Base-by-base conservation (phyloP, 2,113 vertebrate species). In the Panurus biarmicus region DNA sequence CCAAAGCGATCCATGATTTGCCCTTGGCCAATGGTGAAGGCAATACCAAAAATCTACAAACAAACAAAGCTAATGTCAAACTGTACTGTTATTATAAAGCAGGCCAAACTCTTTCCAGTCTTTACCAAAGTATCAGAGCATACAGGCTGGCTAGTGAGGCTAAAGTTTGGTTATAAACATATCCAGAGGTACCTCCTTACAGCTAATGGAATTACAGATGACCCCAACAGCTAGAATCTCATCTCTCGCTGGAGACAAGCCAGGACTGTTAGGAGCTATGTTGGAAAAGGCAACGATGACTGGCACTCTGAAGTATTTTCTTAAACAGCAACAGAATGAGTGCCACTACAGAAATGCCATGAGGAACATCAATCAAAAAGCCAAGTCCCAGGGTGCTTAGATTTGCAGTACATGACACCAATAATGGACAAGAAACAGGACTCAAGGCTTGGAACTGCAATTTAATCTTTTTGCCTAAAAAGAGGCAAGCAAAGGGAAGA, bases 21-120 rank as follows among this genome's bases (percentile, higher is more conserved):
- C 22, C 99, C 99, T 95, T 99, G 98, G 76, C 96, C 48, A n/a
- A 99, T 98, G 88, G 99, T 99, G 96, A 99, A 99, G 90, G 98
- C 98, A 93, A 99, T 98, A 85, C 99, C 99, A 93, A 99, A 99
- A 70, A 99, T 97, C 99, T 99, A 97, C 72, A 74, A 96, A 97
- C 47, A 71, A 96, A 95, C 45, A 96, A 90, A 90, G 53, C 38
- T 66, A 84, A 33, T 50, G 26, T 56, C 62, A 74, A 95, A 29
- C 29, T 35, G 44, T 73, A 64, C 7, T 75, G 61, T 45, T 66
- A 23, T 3, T 64, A 45, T 29, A 76, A 76, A 93, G 44, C 40
- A 78, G 36, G 18, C 20, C 3, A 2, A 88, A 66, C 29, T 56
- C 50, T 45, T 74, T 51, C 15, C 38, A 57, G 35, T 57, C 51